Conservation (phyloP, 2,888 invertebrate species). For the Chaitophorus viminalis region DNA sequence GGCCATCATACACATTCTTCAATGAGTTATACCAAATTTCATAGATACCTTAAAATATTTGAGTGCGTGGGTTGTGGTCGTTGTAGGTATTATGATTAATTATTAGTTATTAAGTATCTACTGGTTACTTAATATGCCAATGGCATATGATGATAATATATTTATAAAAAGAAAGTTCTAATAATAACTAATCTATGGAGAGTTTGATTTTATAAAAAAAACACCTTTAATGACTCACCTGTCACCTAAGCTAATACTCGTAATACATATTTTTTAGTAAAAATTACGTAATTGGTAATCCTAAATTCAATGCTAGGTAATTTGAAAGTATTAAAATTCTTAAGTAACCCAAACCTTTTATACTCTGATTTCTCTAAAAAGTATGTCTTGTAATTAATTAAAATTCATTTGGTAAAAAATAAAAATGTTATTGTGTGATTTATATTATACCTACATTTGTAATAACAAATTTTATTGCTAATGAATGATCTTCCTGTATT, state of each 20-base stretch:
- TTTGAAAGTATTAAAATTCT: no score
- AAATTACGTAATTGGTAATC: not conserved
- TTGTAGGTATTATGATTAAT: conserved; percentile 6
- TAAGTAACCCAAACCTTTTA: no score
- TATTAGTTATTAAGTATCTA: no score
- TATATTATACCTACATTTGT: no score
- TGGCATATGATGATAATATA: not conserved
- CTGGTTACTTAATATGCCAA: not conserved
- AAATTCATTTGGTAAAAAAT: no score
- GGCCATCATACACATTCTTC: not conserved
- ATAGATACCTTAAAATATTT: not conserved
- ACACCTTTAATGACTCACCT: not conserved
- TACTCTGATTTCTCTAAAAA: no score
- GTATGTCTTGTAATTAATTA: no score
- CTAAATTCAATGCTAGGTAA: no score
- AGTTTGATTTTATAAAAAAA: not conserved
- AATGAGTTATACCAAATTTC: conserved; percentile 11
- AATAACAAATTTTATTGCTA: no score
- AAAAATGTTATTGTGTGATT: no score
- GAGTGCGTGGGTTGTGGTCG: no score
- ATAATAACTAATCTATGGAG: not conserved
- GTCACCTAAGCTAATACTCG: not conserved
- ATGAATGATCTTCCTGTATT: no score
- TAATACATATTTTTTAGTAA: not conserved
- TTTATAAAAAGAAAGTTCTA: not conserved